These are phyloP conservation scores for Syngnathus typhle DNA, from an alignment of 2,113 vertebrate species.

Conservation along the genomic window DNA sequence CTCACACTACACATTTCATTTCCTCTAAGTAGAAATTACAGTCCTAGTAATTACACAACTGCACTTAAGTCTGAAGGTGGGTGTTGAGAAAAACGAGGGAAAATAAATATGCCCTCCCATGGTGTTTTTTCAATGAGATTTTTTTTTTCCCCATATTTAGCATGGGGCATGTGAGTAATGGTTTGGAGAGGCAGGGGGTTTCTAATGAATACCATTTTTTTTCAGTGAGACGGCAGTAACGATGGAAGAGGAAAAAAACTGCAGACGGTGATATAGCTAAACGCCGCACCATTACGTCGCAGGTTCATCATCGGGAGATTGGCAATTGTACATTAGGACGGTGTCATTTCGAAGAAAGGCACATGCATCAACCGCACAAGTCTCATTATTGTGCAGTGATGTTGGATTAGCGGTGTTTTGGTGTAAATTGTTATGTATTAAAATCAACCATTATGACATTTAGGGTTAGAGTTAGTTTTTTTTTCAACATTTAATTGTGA, in stretches of 20 bases:
- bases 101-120: slow-evolving; percentile 58
- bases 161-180: slow-evolving; percentile 47
- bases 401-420: background rate
- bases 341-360: slow-evolving; percentile 15
- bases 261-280: slow-evolving; percentile 24
- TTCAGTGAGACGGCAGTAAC: slow-evolving; percentile 26
- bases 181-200: slow-evolving; percentile 34
- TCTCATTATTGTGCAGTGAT: background rate
- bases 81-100: slow-evolving; percentile 44
- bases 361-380: slow-evolving; percentile 1
- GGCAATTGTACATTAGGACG: slow-evolving; percentile 8
- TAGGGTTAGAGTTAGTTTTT: background rate
- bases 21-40: slow-evolving; percentile 55
- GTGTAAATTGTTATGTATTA: background rate
- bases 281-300: slow-evolving; percentile 20
- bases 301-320: slow-evolving; percentile 30
- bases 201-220: slow-evolving; percentile 48
- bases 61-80: slow-evolving; percentile 59
- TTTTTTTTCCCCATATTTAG: too few species aligned
- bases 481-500: background rate
- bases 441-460: background rate
- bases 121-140: slow-evolving; percentile 65
- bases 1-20: slow-evolving; percentile 36
- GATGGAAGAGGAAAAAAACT: slow-evolving; percentile 28
- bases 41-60: slow-evolving; percentile 63